Evolutionary conservation across 2,888 invertebrate genomes (phyloP), one percentile per base, ranked within the genome.

Genomic region (Troilus luridus): DNA sequence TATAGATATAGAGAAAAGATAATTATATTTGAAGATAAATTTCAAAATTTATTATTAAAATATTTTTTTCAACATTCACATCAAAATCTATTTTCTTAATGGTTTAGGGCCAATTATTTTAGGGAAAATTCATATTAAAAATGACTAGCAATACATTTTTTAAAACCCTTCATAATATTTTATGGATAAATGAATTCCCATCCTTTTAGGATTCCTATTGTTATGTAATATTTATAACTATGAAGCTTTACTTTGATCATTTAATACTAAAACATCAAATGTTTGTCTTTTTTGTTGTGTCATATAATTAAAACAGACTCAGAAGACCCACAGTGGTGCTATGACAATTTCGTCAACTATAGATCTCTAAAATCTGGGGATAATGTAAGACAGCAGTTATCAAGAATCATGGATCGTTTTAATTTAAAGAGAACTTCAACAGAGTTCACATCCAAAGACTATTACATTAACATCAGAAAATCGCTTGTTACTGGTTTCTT

Each of bases 321-420:
- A 95, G 99, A 99, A 95, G 99, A 99, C 94, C 98, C 98, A 0
- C 98, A 99, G 94, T 99, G 99, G 99, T 99, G 99, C 94, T 99
- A 99, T 94, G 99, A 99, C 94, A 99, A 99, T 95, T 99, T 99
- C 94, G 97, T 99, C 93, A 99, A 99, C 96, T 99, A 98, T 95
- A 96, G 99, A 92, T 99, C 99, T 0, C 95, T 99, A 92, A 99
- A 99, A 94, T 99, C 98, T 67, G 99, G 99, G 0, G 99, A 99
- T 94, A 99, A 99, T 94, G 99, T 99, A 14, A 95, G 99, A 8
- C 98, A 98, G 93, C 99, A 99, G 94, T 95, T 99, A 93, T 98
- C 98, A 72, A 95, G 99, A 93, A 99, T 99, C 93, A 99, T 99
- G 99, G 99, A 99, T 94, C 96, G 99, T 93, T 99, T 99, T 94